A percentile compares a stretch with the other conserved stretches of the same genome.
These are phyloP conservation scores for Psilanteris sp. DNA, from an alignment of 1,140 invertebrate species.

Conservation along the genomic window DNA sequence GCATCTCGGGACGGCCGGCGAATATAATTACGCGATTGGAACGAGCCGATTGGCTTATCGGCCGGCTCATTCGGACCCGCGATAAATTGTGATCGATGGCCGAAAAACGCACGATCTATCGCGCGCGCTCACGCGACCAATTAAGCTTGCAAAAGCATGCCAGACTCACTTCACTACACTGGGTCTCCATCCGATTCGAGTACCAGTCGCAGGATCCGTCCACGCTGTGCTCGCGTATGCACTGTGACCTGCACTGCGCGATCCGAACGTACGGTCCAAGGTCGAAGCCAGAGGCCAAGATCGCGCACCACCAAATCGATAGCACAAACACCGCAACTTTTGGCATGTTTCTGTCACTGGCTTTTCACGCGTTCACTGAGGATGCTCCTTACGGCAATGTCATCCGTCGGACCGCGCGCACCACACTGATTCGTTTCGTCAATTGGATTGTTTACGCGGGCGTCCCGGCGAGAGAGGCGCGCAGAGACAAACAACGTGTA, in stretches of 20 bases:
- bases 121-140: neutral
- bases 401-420: constrained; percentile 47
- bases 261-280: constrained; percentile 72
- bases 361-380: no score
- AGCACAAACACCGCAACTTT: constrained; percentile 36
- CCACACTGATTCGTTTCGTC: constrained; percentile 42
- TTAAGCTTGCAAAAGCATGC: neutral
- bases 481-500: constrained; percentile 50
- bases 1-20: no score
- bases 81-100: constrained; percentile 4
- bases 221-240: constrained; percentile 69
- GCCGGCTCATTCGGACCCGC: no score
- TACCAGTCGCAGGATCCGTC: constrained; percentile 74
- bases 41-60: no score
- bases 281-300: constrained; percentile 67
- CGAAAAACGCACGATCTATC: neutral
- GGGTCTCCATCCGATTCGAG: constrained; percentile 65
- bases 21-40: no score
- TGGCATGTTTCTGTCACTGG: constrained; percentile 46
- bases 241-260: constrained; percentile 77
- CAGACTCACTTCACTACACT: constrained; percentile 71
- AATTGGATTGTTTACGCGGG: constrained; percentile 52
- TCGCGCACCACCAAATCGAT: constrained; percentile 57
- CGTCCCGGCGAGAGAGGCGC: constrained; percentile 39
- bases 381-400: constrained; percentile 15